Base-by-base conservation (phyloP, 2,113 vertebrate genomes). In the Paratilapia polleni region DNA sequence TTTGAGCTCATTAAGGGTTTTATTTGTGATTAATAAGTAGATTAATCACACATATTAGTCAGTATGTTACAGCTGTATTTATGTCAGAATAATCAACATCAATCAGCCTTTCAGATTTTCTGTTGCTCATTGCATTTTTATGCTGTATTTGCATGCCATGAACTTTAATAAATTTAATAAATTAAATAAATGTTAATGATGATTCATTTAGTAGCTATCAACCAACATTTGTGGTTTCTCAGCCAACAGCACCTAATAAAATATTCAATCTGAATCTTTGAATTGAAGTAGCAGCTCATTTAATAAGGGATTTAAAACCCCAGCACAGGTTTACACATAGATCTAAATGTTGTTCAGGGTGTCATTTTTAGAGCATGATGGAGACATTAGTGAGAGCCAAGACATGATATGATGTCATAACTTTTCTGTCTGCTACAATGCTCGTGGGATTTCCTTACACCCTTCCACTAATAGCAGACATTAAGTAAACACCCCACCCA, bases 321-420 rank as follows among this genome's bases (percentile, higher is more conserved):
- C 43, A 24, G 47, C 31, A 74, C 22, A 34, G 17, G 38, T 90
- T 43, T 58, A 31, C 14, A 66, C 14, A 20, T n/a, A 63, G 12
- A 79, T 68, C 66, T 52, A 73, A 73, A 34, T 73, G 68, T 73
- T 73, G 59, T 78, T 52, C 5, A 31, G 19, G 57, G 38, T 41
- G 64, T 66, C 24, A 26, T 15, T 57, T 70, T 78, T 28, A 58
- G 79, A 60, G 60, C 58, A 73, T 34, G 8, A 87, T 20, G 59
- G 66, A 77, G 76, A 73, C 80, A 78, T 80, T 31, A 78, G 59
- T 26, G 17, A 62, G 63, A 78, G 77, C 74, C 81, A 77, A 84
- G 54, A 83, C 8, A 80, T 22, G 54, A 82, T 26, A 88, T 90
- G 87, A 90, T 82, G 79, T 91, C 89, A 91, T 61, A 70, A 54